Evolutionary conservation across 2,888 invertebrate genomes (phyloP).

Genomic region (Luperina testacea): DNA sequence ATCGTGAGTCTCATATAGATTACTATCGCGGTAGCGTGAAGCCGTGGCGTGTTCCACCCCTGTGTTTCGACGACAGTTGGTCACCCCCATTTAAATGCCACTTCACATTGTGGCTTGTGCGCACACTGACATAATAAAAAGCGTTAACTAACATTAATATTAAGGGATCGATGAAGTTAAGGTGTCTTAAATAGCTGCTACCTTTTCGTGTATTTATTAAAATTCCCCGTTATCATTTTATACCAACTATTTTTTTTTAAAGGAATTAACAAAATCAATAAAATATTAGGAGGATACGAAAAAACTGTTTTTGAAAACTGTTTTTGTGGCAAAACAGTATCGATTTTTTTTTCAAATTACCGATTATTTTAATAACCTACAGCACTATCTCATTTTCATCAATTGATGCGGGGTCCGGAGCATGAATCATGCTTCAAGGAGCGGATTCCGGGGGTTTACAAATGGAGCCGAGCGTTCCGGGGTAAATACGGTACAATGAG

Average conservation of each 20-base stretch:
- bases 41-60: constrained; percentile 86
- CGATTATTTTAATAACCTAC: constrained; percentile 54
- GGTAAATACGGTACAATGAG: constrained; percentile 89
- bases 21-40: constrained; percentile 87
- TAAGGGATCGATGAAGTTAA: constrained; percentile 72
- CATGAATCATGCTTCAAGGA: constrained; percentile 89
- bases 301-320: not conserved
- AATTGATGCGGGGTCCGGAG: constrained; percentile 83
- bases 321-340: not conserved
- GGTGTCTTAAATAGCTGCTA: constrained; percentile 37
- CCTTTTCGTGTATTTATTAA: constrained; percentile 18
- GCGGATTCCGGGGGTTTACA: constrained; percentile 89
- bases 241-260: not conserved
- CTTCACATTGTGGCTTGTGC: constrained; percentile 89
- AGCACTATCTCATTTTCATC: constrained; percentile 79
- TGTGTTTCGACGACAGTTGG: constrained; percentile 89
- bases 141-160: constrained; percentile 82
- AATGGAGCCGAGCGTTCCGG: constrained; percentile 88
- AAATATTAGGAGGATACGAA: not conserved
- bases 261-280: not conserved
- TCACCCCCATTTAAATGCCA: constrained; percentile 89
- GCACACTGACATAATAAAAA: constrained; percentile 83
- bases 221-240: not conserved
- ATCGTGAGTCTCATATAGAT: constrained; percentile 87
- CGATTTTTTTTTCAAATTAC: not conserved